Evolutionary conservation across 2,888 invertebrate genomes (phyloP).

Genomic region (Iphiclides podalirius): DNA sequence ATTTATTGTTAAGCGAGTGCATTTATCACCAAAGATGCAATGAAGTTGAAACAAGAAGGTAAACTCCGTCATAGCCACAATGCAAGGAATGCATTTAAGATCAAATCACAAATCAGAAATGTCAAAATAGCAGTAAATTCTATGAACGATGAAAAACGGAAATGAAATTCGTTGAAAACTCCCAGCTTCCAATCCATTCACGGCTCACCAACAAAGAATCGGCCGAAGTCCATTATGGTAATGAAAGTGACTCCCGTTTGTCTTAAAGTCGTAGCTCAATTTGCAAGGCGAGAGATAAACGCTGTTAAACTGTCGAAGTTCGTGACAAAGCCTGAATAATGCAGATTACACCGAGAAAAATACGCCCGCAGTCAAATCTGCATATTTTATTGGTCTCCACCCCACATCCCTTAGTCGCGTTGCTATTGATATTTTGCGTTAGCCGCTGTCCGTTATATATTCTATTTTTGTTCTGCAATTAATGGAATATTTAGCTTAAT

Average conservation of each 20-base stretch:
- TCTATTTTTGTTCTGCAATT: constrained; percentile 3
- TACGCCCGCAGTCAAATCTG: constrained; percentile 78
- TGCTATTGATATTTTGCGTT: constrained; percentile 41
- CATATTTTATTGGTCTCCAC: constrained; percentile 78
- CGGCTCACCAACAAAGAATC: constrained; percentile 73
- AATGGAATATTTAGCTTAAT: constrained; percentile 6
- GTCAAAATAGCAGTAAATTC: not conserved
- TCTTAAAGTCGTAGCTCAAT: constrained; percentile 80
- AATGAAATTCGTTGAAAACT: constrained; percentile 32
- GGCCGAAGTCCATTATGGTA: constrained; percentile 76
- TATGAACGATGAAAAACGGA: not conserved
- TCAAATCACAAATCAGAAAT: too few species aligned
- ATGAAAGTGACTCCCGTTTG: constrained; percentile 79
- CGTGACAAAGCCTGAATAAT: constrained; percentile 80
- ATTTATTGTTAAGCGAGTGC: too few species aligned
- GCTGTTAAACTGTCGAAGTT: constrained; percentile 81
- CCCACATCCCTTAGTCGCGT: constrained; percentile 58
- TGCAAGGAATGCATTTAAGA: too few species aligned
- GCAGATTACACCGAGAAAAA: constrained; percentile 80
- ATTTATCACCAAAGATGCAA: too few species aligned
- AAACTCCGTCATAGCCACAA: too few species aligned
- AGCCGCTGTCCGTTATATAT: constrained; percentile 6
- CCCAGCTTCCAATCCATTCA: constrained; percentile 57
- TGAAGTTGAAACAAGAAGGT: too few species aligned
- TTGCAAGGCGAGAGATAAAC: constrained; percentile 80